phyloP scores from a whole-genome alignment of 1,140 invertebrate genomes.

The Cardiocondyla obscurior region DNA sequence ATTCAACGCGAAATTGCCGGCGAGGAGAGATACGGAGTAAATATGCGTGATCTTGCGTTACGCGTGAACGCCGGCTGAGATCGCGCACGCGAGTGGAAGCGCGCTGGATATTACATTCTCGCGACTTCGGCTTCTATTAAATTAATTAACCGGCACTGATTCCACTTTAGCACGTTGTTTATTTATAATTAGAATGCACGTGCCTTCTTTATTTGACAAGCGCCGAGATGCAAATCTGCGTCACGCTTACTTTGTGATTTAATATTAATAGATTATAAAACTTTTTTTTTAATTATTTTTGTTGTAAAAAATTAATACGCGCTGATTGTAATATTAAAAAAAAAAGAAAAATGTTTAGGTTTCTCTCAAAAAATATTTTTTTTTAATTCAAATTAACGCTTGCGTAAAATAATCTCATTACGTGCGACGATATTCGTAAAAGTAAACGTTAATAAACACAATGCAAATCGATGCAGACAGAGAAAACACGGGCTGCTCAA shows the following conservation, averaged over 20 bases:
- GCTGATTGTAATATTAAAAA: background rate
- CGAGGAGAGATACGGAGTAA: background rate
- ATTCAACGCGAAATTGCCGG: conserved; percentile 36
- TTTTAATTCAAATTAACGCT: too few species aligned
- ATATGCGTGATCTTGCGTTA: conserved; percentile 43
- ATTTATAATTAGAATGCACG: background rate
- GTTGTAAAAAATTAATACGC: background rate
- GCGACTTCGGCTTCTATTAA: background rate
- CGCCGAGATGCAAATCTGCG: background rate
- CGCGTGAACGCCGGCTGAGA: conserved; percentile 18
- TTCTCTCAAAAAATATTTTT: background rate
- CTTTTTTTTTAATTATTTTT: background rate
- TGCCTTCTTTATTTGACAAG: background rate
- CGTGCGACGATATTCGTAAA: background rate
- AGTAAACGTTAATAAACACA: background rate
- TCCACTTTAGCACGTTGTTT: background rate
- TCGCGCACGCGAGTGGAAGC: background rate
- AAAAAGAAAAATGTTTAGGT: background rate
- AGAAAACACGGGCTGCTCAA: background rate
- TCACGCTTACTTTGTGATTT: background rate
- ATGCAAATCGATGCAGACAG: background rate
- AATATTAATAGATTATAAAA: background rate
- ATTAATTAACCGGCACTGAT: conserved; percentile 17
- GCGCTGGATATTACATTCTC: background rate
- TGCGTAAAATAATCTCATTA: background rate